Evolutionary conservation across 1,140 invertebrate species (phyloP).

Genomic region (Muscidifurax raptorellus): DNA sequence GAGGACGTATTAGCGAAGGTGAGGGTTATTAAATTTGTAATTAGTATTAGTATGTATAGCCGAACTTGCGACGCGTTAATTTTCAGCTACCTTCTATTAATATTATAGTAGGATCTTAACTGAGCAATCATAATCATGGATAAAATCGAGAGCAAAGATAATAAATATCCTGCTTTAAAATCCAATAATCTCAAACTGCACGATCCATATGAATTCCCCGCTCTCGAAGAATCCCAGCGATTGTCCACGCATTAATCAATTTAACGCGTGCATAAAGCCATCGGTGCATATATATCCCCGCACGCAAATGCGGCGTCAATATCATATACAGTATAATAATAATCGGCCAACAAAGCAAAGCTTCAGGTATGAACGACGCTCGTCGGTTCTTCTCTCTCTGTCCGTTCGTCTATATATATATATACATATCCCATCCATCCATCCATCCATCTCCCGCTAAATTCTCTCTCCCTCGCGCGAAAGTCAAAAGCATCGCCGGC

Average conservation of each 20-base stretch:
- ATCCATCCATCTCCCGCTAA: slow-evolving; percentile 1
- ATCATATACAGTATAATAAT: slow-evolving; percentile 29
- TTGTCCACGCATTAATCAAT: slow-evolving; percentile 22
- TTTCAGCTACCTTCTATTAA: too few species aligned
- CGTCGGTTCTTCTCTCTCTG: neutral
- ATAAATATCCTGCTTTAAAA: neutral
- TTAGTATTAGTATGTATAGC: slow-evolving; percentile 65
- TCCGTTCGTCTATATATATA: neutral
- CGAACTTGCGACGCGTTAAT: neutral
- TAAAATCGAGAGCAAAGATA: neutral
- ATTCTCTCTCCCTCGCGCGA: slow-evolving; percentile 24
- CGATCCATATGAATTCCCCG: neutral
- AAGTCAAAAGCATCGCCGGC: slow-evolving; percentile 72
- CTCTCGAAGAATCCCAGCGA: neutral
- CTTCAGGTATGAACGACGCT: neutral
- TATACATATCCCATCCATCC: neutral
- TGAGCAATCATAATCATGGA: neutral
- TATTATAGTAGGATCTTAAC: neutral
- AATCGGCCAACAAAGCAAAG: slow-evolving; percentile 15
- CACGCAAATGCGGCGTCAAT: slow-evolving; percentile 27
- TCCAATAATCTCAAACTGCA: neutral
- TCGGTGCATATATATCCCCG: neutral
- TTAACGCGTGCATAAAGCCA: slow-evolving; percentile 22
- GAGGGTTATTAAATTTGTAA: slow-evolving; percentile 69
- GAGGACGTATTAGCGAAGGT: slow-evolving; percentile 53